Evolutionary conservation across 2,113 vertebrate species (phyloP).

Genomic region (Empidonax traillii): DNA sequence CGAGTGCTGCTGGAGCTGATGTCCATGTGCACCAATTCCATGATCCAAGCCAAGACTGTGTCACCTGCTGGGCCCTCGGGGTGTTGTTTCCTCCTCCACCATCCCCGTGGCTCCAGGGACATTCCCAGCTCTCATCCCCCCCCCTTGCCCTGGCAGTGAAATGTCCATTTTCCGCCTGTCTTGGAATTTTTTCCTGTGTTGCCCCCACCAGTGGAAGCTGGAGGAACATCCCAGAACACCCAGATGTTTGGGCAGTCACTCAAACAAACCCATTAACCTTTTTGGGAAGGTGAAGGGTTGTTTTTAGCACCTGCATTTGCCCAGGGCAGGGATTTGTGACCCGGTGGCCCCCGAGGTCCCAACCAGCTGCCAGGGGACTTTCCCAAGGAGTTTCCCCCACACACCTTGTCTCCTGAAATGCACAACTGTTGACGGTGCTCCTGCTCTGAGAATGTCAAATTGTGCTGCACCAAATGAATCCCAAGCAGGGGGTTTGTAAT

Average conservation of each 20-base stretch:
- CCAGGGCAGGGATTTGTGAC: neutral
- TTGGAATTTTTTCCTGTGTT: accelerated
- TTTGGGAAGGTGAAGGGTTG: neutral
- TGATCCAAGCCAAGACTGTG: accelerated
- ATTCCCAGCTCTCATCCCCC: neutral
- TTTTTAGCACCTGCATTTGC: neutral
- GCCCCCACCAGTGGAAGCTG: neutral
- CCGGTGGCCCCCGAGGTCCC: neutral
- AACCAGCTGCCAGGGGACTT: neutral
- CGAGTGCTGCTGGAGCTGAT: accelerated
- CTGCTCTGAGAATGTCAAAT: neutral
- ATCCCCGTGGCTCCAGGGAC: neutral
- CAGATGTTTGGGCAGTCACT: accelerated
- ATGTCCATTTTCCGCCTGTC: neutral
- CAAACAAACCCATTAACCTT: accelerated
- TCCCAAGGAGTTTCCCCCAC: neutral
- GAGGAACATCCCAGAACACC: neutral
- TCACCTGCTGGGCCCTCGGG: neutral
- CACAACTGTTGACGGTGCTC: accelerated
- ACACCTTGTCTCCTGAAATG: neutral
- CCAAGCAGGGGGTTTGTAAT: neutral
- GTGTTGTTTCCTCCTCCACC: neutral
- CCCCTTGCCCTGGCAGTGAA: accelerated
- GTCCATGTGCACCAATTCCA: accelerated
- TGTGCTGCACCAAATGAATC: neutral